Conservation (phyloP, 1,140 invertebrate species). For the Eciton burchellii region DNA sequence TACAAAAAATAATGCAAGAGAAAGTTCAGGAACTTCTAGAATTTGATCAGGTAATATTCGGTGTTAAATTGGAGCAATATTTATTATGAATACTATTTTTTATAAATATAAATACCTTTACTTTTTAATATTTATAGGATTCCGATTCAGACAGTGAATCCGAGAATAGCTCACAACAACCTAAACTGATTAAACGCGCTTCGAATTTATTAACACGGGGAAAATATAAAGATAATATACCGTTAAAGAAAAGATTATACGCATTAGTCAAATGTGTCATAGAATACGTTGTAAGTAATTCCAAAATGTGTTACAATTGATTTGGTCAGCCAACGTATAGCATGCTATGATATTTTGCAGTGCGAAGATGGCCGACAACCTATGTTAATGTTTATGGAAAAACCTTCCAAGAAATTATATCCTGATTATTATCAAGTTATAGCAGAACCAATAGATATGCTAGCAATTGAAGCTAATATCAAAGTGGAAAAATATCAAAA, state of each 20-base stretch:
- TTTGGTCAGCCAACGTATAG: slow-evolving; percentile 27
- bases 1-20: slow-evolving; percentile 94
- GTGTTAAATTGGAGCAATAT: neutral
- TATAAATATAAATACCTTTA: neutral
- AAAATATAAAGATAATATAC: slow-evolving; percentile 88
- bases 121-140: slow-evolving; percentile 78
- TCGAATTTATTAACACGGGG: slow-evolving; percentile 86
- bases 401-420: slow-evolving; percentile 97
- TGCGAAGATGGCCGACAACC: slow-evolving; percentile 93
- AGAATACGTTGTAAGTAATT: slow-evolving; percentile 90
- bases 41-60: slow-evolving; percentile 89
- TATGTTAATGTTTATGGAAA: slow-evolving; percentile 97
- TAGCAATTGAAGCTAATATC: slow-evolving; percentile 96
- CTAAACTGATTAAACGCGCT: slow-evolving; percentile 85
- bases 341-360: slow-evolving; percentile 78
- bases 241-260: slow-evolving; percentile 91
- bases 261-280: slow-evolving; percentile 91
- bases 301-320: slow-evolving; percentile 52
- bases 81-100: neutral
- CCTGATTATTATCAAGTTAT: slow-evolving; percentile 99
- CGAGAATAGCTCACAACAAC: slow-evolving; percentile 81
- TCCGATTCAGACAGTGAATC: slow-evolving; percentile 86
- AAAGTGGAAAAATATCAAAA: slow-evolving; percentile 89
- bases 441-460: slow-evolving; percentile 97
- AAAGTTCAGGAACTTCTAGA: slow-evolving; percentile 94